A percentile compares a stretch with the other conserved stretches of the same genome.
Conservation (phyloP, 2,888 invertebrate species). For the Orchesellides sinensis region DNA sequence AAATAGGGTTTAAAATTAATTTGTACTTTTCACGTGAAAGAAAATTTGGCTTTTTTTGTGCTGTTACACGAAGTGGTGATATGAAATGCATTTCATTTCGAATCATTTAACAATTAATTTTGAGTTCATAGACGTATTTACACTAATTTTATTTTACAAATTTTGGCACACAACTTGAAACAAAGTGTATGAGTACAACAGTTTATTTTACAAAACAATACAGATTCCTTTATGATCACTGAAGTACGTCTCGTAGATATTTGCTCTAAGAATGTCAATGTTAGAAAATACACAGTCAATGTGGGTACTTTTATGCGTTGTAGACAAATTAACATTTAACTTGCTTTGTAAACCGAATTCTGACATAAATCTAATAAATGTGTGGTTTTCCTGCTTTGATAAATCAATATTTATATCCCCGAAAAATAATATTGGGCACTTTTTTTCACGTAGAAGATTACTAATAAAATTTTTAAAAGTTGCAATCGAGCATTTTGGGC, state of each 20-base stretch:
- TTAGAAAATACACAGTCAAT: slow-evolving; percentile 35
- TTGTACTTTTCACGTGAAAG: no score
- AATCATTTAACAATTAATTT: no score
- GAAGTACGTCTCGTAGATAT: slow-evolving; percentile 27
- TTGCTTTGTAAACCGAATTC: background rate
- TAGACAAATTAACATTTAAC: background rate
- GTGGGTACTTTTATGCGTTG: background rate
- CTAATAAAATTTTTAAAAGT: background rate
- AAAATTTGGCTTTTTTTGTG: no score
- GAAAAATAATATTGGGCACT: background rate
- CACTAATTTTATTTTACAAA: no score
- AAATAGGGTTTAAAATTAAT: no score
- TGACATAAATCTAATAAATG: background rate
- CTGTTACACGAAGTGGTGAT: no score
- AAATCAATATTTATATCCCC: slow-evolving; percentile 35
- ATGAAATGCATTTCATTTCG: no score
- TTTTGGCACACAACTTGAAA: no score
- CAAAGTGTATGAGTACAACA: no score
- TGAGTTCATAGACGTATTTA: no score
- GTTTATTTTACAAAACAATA: slow-evolving; percentile 20
- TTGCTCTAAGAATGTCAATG: background rate
- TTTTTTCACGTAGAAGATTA: background rate
- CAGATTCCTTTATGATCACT: slow-evolving; percentile 44
- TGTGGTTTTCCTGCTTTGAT: background rate
- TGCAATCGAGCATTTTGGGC: background rate